Base-by-base conservation (phyloP, 2,797 vertebrate genomes). In the Novumbra hubbsi region DNA sequence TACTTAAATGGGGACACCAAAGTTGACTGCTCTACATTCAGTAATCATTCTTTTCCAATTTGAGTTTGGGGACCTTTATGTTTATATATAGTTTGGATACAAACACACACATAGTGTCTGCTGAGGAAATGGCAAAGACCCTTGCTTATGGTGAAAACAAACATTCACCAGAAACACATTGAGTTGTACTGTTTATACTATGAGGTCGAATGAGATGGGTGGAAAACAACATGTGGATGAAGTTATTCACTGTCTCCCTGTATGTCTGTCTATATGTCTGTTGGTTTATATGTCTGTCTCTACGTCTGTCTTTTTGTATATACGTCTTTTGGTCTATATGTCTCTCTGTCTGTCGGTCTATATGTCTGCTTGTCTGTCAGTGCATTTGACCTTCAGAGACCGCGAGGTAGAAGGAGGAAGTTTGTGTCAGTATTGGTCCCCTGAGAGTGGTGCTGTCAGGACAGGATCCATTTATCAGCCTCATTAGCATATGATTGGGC, bases 401-500 rank as follows among this genome's bases (percentile, higher is more conserved):
- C 24, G 55, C 12, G 38, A 69, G 41, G 41, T 11, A 45, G 41
- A 45, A 11, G 41, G 41, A 45, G 41, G 41, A 45, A 45, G 63
- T 55, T 49, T 78, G 28, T 71, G 73, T 80, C 74, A 70, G 72
- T 73, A 73, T 74, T 82, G 71, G 2, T 66, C 72, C 84, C 81
- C 84, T 30, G 85, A 86, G 73, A 15, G 79, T 85, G 19, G 50
- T 70, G 80, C 88, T 86, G 84, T 86, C 85, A 85, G 79, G 73
- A 67, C 79, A 76, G 86, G 83, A 87, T 90, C 88, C 88, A 89
- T 90, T 88, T 87, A 88, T 92, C 90, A 81, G 76, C 19, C 84
- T 89, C 74, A 92, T 94, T 92, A 91, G 86, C 90, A 91, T 92
- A 80, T 81, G 80, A 82, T 89, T 88, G 84, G 76, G 76, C 75